Percentiles rank a stretch among this genome's conserved stretches.
Conservation (phyloP, 2,888 invertebrate species). For the Drosophila ochracea region DNA sequence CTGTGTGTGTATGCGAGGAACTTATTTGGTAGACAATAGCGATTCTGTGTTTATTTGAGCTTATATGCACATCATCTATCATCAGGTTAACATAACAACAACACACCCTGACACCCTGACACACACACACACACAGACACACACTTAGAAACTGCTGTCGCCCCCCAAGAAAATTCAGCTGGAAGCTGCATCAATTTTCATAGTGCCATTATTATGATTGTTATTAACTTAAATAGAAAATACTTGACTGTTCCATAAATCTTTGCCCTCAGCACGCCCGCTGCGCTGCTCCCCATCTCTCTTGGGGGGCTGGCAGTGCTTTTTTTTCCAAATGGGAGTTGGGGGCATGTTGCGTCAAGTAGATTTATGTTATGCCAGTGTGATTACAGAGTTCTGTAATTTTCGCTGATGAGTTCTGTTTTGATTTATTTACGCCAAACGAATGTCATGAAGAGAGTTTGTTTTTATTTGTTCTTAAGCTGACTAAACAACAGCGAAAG, state of each 20-base stretch:
- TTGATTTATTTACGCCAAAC: slow-evolving; percentile 60
- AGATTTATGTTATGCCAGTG: slow-evolving; percentile 66
- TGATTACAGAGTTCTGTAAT: slow-evolving; percentile 41
- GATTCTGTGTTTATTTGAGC: slow-evolving; percentile 76
- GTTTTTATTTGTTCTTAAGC: slow-evolving; percentile 6
- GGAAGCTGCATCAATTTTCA: slow-evolving; percentile 74
- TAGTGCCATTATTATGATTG: slow-evolving; percentile 83
- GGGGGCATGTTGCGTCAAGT: slow-evolving; percentile 66
- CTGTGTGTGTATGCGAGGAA: slow-evolving; percentile 8
- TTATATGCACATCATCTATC: slow-evolving; percentile 80
- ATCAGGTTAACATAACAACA: slow-evolving; percentile 56
- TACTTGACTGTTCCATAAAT: slow-evolving; percentile 81
- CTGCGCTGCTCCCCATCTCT: slow-evolving; percentile 32
- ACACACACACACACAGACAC: slow-evolving; percentile 9
- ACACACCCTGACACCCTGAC: slow-evolving; percentile 1
- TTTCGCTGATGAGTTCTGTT: slow-evolving; percentile 64
- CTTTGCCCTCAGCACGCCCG: slow-evolving; percentile 58
- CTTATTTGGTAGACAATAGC: slow-evolving; percentile 68
- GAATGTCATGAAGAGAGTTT: slow-evolving; percentile 17
- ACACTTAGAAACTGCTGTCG: neutral
- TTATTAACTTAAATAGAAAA: slow-evolving; percentile 83
- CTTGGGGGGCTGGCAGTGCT: slow-evolving; percentile 1
- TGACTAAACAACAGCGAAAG: slow-evolving; percentile 1
- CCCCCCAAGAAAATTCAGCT: slow-evolving; percentile 18
- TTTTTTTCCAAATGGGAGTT: slow-evolving; percentile 18